These are phyloP conservation scores for Conchocele bisecta DNA, from an alignment of 2,888 invertebrate species.

Conservation along the genomic window DNA sequence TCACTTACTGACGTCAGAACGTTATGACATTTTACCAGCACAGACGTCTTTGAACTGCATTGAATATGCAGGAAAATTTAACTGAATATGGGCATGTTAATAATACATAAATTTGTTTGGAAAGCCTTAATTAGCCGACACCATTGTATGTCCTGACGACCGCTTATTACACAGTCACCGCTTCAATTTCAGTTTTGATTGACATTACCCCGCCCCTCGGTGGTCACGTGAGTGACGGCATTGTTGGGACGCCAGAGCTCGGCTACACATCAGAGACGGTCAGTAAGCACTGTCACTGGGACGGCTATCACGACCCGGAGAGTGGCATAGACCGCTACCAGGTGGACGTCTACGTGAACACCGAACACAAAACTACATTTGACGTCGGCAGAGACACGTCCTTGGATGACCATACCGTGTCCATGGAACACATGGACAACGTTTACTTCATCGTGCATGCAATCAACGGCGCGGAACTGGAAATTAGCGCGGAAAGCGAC, in stretches of 20 bases:
- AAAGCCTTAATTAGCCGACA: too few relatives aligned
- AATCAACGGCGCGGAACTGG: constrained; percentile 56
- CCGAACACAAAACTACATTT: constrained; percentile 35
- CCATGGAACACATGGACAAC: constrained; percentile 45
- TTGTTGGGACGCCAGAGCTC: constrained; percentile 12
- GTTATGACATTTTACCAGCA: too few relatives aligned
- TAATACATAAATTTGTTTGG: too few relatives aligned
- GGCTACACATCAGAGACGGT: constrained; percentile 48
- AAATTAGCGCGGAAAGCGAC: constrained; percentile 24
- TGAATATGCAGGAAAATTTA: too few relatives aligned
- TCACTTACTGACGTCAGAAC: too few relatives aligned
- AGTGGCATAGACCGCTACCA: constrained; percentile 48
- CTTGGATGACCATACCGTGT: constrained; percentile 54
- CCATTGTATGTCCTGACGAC: too few relatives aligned
- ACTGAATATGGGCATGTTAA: too few relatives aligned
- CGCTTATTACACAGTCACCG: too few relatives aligned
- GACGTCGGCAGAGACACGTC: constrained; percentile 12
- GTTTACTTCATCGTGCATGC: constrained; percentile 49
- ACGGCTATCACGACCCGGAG: constrained; percentile 51
- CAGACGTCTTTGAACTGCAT: too few relatives aligned
- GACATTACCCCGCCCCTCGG: constrained; percentile 51
- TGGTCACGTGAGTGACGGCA: constrained; percentile 49
- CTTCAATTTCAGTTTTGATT: constrained; percentile 54
- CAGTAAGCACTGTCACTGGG: constrained; percentile 27
- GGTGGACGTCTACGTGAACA: constrained; percentile 51